Percentiles rank a stretch among this genome's conserved stretches.
These are phyloP conservation scores for Nibea coibor DNA, from an alignment of 2,113 vertebrate species.

Conservation along the genomic window DNA sequence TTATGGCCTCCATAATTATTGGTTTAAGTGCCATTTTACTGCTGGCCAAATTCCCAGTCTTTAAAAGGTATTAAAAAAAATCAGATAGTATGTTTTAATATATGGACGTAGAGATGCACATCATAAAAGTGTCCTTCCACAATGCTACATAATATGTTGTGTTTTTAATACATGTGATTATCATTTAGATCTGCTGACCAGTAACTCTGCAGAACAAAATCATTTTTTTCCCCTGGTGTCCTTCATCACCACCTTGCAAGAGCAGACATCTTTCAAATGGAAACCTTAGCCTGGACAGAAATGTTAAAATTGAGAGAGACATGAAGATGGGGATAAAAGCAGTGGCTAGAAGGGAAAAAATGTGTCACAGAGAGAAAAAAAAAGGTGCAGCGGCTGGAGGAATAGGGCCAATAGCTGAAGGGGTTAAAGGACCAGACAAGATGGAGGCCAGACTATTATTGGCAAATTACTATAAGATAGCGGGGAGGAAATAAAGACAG, in stretches of 20 bases:
- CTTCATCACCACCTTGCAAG: background rate
- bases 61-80: background rate
- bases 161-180: too few relatives aligned
- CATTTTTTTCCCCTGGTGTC: background rate
- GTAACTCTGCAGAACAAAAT: too few relatives aligned
- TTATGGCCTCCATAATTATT: background rate
- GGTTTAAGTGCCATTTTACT: background rate
- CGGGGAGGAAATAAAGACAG: constrained; percentile 36
- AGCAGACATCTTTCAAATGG: constrained; percentile 28
- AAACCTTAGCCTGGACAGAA: background rate
- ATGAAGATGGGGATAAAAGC: constrained; percentile 21
- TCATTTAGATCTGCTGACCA: background rate
- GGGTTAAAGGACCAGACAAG: constrained; percentile 52
- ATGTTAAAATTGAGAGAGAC: constrained; percentile 18
- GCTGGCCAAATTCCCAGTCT: background rate
- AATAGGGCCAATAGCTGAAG: constrained; percentile 58
- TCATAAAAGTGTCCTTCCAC: background rate
- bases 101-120: too few relatives aligned
- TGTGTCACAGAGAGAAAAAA: constrained; percentile 28
- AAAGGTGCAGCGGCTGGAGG: constrained; percentile 10
- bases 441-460: constrained; percentile 61
- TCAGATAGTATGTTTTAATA: background rate
- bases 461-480: constrained; percentile 38
- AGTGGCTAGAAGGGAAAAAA: constrained; percentile 15
- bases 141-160: background rate